A percentile compares a stretch with the other conserved stretches of the same genome.
These are phyloP conservation scores for Chelon auratus DNA, from an alignment of 2,797 vertebrate genomes.

Conservation along the genomic window DNA sequence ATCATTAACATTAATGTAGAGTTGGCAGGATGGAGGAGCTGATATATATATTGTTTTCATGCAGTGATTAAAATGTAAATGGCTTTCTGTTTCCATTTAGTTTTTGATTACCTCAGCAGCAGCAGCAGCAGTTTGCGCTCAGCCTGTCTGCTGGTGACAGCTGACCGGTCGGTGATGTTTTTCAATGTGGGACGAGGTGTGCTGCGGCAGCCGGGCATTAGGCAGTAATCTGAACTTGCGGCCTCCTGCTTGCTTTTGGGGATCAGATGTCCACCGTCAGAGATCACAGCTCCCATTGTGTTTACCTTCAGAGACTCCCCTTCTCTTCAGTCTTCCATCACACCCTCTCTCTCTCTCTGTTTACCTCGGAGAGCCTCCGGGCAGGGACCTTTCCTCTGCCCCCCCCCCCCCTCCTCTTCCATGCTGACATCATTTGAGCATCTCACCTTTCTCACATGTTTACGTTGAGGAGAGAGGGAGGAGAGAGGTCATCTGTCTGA, in stretches of 20 bases:
- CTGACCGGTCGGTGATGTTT: constrained; percentile 9
- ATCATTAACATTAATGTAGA: not conserved
- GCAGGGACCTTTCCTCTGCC: constrained; percentile 1
- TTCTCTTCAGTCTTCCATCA: constrained; percentile 43
- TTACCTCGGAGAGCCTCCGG: constrained; percentile 47
- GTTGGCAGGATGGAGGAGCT: too few species aligned
- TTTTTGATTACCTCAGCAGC: not conserved
- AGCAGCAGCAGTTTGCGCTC: constrained; percentile 6
- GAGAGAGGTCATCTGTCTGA: too few species aligned
- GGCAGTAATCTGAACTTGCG: constrained; percentile 78
- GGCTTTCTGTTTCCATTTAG: not conserved
- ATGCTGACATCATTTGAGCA: constrained; percentile 69
- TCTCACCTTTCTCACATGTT: constrained; percentile 63
- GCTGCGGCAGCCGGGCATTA: constrained; percentile 70
- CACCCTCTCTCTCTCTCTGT: constrained; percentile 42
- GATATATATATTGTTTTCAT: too few species aligned
- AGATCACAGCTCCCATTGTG: constrained; percentile 84
- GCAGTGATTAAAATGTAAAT: not conserved
- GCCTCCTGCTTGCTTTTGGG: constrained; percentile 65
- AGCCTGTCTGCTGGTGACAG: not conserved
- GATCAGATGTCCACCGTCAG: constrained; percentile 80
- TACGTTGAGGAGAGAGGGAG: not conserved
- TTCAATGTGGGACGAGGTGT: constrained; percentile 16
- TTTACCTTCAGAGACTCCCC: constrained; percentile 69
- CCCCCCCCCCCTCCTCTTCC: constrained; percentile 34